A percentile compares a stretch with the other conserved stretches of the same genome.
phyloP scores from a whole-genome alignment of 1,140 invertebrate genomes.

The Saccostrea cuccullata region DNA sequence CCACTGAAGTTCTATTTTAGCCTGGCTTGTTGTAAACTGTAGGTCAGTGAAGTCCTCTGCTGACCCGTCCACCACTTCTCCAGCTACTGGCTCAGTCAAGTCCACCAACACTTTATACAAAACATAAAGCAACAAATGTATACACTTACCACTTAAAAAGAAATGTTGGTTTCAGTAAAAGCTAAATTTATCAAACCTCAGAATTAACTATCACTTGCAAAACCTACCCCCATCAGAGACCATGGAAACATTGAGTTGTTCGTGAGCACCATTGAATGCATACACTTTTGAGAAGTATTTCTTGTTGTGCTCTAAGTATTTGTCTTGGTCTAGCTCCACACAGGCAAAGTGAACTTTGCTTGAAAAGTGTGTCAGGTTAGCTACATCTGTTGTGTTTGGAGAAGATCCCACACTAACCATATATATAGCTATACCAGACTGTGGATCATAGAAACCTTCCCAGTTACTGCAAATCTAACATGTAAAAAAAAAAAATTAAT shows the following conservation, averaged over 20 bases:
- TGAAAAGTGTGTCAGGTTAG: slow-evolving; percentile 49
- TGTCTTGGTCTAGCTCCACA: slow-evolving; percentile 32
- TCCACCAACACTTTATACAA: slow-evolving; percentile 59
- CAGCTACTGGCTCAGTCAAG: slow-evolving; percentile 59
- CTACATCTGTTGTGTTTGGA: slow-evolving; percentile 46
- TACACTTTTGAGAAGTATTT: slow-evolving; percentile 54
- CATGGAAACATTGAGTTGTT: slow-evolving; percentile 54
- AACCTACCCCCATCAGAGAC: slow-evolving; percentile 62
- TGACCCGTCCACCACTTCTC: slow-evolving; percentile 63
- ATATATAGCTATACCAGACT: slow-evolving; percentile 64
- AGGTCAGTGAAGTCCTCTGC: slow-evolving; percentile 51
- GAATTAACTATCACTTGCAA: no score
- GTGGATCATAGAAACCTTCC: slow-evolving; percentile 62
- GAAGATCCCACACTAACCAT: slow-evolving; percentile 54
- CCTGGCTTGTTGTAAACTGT: slow-evolving; percentile 38
- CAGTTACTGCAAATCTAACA: slow-evolving; percentile 64
- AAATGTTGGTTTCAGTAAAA: no score
- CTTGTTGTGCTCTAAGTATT: slow-evolving; percentile 54
- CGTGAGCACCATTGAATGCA: slow-evolving; percentile 61
- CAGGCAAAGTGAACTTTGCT: slow-evolving; percentile 49
- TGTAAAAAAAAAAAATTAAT: not conserved
- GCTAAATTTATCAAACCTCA: no score
- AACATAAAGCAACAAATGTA: no score
- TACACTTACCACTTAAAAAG: not conserved
- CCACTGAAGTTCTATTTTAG: slow-evolving; percentile 66